phyloP scores from a whole-genome alignment of 2,888 invertebrate species.

The Acleris sparsana region DNA sequence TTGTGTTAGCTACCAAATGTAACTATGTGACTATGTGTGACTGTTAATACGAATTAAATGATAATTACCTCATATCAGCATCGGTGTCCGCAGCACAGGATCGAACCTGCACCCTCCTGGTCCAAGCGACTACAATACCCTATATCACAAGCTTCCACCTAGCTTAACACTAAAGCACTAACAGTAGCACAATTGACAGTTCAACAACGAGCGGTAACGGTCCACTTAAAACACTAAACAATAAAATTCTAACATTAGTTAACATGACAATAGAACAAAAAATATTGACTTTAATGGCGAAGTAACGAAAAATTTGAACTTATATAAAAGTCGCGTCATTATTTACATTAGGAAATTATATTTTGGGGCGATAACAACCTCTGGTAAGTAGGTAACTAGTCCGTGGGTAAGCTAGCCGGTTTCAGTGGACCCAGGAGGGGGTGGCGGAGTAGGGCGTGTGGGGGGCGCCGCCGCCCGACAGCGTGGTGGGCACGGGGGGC shows the following conservation, averaged over 20 bases:
- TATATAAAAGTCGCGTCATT: slow-evolving; percentile 50
- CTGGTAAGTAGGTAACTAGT: slow-evolving; percentile 56
- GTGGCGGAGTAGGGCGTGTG: slow-evolving; percentile 77
- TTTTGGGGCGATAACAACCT: slow-evolving; percentile 42
- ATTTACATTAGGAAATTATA: slow-evolving; percentile 52
- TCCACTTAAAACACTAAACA: slow-evolving; percentile 67
- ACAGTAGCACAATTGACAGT: slow-evolving; percentile 77
- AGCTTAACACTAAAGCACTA: slow-evolving; percentile 77
- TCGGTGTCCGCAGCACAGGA: slow-evolving; percentile 46
- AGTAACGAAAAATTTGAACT: slow-evolving; percentile 59
- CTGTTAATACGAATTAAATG: background rate
- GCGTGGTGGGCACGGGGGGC: slow-evolving; percentile 74
- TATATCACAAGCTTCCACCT: slow-evolving; percentile 82
- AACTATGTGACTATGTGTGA: no score
- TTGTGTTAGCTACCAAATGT: no score
- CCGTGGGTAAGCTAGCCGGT: slow-evolving; percentile 40
- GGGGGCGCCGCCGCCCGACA: slow-evolving; percentile 73
- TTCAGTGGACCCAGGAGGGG: slow-evolving; percentile 86
- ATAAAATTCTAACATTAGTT: slow-evolving; percentile 81
- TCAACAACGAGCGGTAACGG: slow-evolving; percentile 75
- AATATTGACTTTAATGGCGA: slow-evolving; percentile 68
- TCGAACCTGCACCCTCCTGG: slow-evolving; percentile 55
- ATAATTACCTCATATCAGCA: slow-evolving; percentile 49
- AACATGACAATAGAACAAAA: slow-evolving; percentile 74
- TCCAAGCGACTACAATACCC: slow-evolving; percentile 59